Evolutionary conservation across 2,797 vertebrate genomes (phyloP).

Genomic region (Heliangelus exortis): DNA sequence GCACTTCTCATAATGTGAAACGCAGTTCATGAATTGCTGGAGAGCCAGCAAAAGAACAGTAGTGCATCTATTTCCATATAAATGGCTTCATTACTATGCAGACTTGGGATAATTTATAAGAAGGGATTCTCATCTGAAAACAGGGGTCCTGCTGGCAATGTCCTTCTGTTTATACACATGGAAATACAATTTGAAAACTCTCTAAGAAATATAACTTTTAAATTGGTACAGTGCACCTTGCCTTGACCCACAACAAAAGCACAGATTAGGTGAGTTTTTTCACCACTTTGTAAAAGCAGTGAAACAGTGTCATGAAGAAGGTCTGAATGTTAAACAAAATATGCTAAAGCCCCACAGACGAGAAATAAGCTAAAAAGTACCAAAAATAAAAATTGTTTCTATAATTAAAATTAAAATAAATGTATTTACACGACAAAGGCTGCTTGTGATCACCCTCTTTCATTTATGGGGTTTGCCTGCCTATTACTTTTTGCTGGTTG

Average conservation of each 20-base stretch:
- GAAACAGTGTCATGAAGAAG: neutral
- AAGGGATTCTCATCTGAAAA: slow-evolving; percentile 20
- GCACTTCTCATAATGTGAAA: slow-evolving; percentile 36
- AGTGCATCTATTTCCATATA: slow-evolving; percentile 48
- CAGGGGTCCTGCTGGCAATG: slow-evolving; percentile 10
- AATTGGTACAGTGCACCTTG: neutral
- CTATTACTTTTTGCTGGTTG: neutral
- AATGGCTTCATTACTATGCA: slow-evolving; percentile 56
- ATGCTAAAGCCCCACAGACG: neutral
- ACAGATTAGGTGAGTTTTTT: neutral
- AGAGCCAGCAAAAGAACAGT: slow-evolving; percentile 41
- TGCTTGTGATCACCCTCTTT: neutral
- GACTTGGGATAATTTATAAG: slow-evolving; percentile 31
- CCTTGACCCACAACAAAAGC: neutral
- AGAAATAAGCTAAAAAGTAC: neutral
- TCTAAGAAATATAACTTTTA: neutral
- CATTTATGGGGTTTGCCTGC: neutral
- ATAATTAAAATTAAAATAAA: neutral
- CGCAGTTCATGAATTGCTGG: slow-evolving; percentile 34
- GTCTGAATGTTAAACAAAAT: neutral
- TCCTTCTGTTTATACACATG: slow-evolving; percentile 25
- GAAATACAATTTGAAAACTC: neutral
- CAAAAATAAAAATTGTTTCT: neutral
- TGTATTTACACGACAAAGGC: neutral
- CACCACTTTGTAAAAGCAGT: neutral